A percentile compares a stretch with the other conserved stretches of the same genome.
These are phyloP conservation scores for Eulemur rufifrons DNA, from an alignment of 2,113 vertebrate species.

Conservation along the genomic window DNA sequence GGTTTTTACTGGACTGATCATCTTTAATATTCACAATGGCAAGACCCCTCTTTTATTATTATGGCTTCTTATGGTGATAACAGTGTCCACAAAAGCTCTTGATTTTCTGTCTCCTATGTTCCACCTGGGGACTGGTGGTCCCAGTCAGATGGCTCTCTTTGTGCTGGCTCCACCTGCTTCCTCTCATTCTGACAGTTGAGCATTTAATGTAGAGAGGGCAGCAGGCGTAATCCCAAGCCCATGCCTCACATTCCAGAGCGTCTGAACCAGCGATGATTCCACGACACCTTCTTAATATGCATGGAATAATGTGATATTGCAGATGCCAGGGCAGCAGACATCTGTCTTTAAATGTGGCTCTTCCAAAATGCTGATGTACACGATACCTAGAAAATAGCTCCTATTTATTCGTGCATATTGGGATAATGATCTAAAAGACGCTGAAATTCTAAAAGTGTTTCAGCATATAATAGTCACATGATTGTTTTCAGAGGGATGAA, in stretches of 20 bases:
- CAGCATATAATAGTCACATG: background rate
- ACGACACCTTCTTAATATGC: slow-evolving; percentile 56
- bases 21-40: background rate
- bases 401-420: background rate
- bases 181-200: slow-evolving; percentile 73
- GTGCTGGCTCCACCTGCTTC: slow-evolving; percentile 75
- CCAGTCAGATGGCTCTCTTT: slow-evolving; percentile 54
- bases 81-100: slow-evolving; percentile 37
- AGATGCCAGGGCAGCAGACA: slow-evolving; percentile 23
- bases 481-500: background rate
- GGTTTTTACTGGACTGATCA: background rate
- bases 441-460: background rate
- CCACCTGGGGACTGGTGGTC: slow-evolving; percentile 17
- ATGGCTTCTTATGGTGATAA: background rate
- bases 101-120: slow-evolving; percentile 29
- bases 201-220: slow-evolving; percentile 78
- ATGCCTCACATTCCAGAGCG: slow-evolving; percentile 73
- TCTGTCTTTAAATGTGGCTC: slow-evolving; percentile 24
- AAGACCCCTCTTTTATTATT: background rate
- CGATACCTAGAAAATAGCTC: background rate
- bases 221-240: slow-evolving; percentile 64
- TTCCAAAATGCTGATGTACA: background rate
- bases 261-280: background rate
- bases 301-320: slow-evolving; percentile 42
- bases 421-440: background rate